phyloP scores from a whole-genome alignment of 1,140 invertebrate species.

The Portunus trituberculatus region DNA sequence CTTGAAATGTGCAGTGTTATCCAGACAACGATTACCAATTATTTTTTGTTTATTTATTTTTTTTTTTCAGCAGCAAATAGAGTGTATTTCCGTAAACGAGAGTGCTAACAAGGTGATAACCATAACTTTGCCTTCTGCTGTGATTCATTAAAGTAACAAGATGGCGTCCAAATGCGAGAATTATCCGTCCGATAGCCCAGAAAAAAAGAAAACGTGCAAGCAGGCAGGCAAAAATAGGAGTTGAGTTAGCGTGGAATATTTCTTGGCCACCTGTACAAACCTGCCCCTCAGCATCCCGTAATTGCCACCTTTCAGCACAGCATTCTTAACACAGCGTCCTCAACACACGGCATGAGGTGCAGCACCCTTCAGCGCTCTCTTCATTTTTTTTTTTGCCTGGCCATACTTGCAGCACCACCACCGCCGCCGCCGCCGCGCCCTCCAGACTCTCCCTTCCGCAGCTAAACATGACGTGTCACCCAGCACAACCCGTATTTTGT shows the following conservation, averaged over 20 bases:
- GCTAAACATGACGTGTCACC: background rate
- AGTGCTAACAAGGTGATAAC: conserved; percentile 13
- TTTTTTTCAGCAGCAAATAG: background rate
- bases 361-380: background rate
- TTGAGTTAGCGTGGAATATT: conserved; percentile 2
- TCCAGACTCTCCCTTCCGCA: too few relatives aligned
- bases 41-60: too few relatives aligned
- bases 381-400: background rate
- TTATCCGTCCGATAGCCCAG: background rate
- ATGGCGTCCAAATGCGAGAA: background rate
- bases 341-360: background rate
- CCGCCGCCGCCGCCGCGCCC: too few relatives aligned
- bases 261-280: background rate
- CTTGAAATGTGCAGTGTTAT: too few relatives aligned
- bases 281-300: background rate
- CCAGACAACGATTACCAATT: background rate
- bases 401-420: background rate
- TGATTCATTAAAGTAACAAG: conserved; percentile 4
- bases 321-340: background rate
- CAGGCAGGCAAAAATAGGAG: background rate
- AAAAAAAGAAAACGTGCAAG: background rate
- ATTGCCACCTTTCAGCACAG: conserved; percentile 20
- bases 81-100: background rate
- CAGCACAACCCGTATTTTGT: background rate
- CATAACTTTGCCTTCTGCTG: background rate